Evolutionary conservation across 2,888 invertebrate species (phyloP).

Genomic region (Cheilosia impressa): DNA sequence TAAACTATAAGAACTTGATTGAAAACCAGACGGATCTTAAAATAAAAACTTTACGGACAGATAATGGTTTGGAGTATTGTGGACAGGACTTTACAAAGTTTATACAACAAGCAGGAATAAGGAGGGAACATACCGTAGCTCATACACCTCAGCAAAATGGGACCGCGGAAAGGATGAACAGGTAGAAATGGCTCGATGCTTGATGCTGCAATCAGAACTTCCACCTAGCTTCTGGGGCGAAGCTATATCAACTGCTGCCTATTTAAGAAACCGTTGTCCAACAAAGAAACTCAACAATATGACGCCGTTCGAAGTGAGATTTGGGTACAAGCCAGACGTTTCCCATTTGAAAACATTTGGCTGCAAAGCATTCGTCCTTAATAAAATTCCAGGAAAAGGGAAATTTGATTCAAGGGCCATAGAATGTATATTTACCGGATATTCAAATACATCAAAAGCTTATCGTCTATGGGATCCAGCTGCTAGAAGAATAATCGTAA

Average conservation of each 20-base stretch:
- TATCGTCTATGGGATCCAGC: slow-evolving; percentile 31
- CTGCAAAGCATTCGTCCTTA: slow-evolving; percentile 33
- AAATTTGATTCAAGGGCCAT: slow-evolving; percentile 31
- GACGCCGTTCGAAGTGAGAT: slow-evolving; percentile 74
- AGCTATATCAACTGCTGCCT: slow-evolving; percentile 30
- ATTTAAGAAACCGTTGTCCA: too few relatives aligned
- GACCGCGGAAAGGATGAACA: slow-evolving; percentile 72
- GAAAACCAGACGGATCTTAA: slow-evolving; percentile 20
- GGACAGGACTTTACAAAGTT: slow-evolving; percentile 68
- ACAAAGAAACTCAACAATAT: too few relatives aligned
- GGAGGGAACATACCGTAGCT: slow-evolving; percentile 62
- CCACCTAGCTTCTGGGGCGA: slow-evolving; percentile 75
- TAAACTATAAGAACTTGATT: slow-evolving; percentile 13
- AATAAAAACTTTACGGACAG: slow-evolving; percentile 39
- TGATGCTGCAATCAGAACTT: slow-evolving; percentile 75
- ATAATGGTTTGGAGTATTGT: slow-evolving; percentile 74
- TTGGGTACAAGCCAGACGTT: slow-evolving; percentile 36
- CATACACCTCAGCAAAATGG: slow-evolving; percentile 75
- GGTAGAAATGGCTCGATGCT: slow-evolving; percentile 73
- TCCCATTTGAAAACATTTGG: slow-evolving; percentile 37
- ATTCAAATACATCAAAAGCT: slow-evolving; percentile 38
- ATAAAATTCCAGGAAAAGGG: slow-evolving; percentile 21
- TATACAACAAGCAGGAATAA: slow-evolving; percentile 52
- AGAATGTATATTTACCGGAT: slow-evolving; percentile 36
- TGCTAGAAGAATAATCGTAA: slow-evolving; percentile 16